Percentiles rank a stretch among this genome's conserved stretches.
Evolutionary conservation across 2,888 invertebrate species (phyloP).

Genomic region (Hartigia nigra): DNA sequence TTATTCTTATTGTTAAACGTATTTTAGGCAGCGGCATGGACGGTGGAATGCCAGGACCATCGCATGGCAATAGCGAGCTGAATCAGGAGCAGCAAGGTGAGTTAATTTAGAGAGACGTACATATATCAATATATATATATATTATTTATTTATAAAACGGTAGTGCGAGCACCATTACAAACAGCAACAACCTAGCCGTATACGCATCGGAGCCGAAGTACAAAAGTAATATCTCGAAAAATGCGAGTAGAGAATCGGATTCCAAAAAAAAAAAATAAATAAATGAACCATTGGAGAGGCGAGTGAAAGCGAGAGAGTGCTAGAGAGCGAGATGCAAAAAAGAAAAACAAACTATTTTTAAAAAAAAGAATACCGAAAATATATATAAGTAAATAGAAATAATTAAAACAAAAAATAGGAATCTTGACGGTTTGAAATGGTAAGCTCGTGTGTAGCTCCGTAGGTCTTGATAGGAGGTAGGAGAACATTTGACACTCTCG

Average conservation of each 20-base stretch:
- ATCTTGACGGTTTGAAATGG: constrained; percentile 66
- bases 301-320: constrained; percentile 18
- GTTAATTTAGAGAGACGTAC: constrained; percentile 36
- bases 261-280: constrained; percentile 33
- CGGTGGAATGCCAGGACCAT: constrained; percentile 63
- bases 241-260: constrained; percentile 61
- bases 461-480: constrained; percentile 65
- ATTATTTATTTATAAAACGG: constrained; percentile 37
- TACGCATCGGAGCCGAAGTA: not conserved
- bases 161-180: constrained; percentile 67
- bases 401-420: constrained; percentile 49
- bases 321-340: constrained; percentile 18
- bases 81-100: constrained; percentile 65
- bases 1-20: not conserved
- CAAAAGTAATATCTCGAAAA: constrained; percentile 30
- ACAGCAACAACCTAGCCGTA: constrained; percentile 67
- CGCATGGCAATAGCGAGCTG: constrained; percentile 59
- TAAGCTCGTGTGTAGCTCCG: constrained; percentile 66
- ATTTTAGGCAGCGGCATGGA: constrained; percentile 57
- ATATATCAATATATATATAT: constrained; percentile 18
- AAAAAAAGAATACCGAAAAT: constrained; percentile 2
- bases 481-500: constrained; percentile 63
- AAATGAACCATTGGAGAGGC: constrained; percentile 27
- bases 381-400: constrained; percentile 11
- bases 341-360: constrained; percentile 10